phyloP scores from a whole-genome alignment of 2,113 vertebrate species.

The Galemys pyrenaicus region DNA sequence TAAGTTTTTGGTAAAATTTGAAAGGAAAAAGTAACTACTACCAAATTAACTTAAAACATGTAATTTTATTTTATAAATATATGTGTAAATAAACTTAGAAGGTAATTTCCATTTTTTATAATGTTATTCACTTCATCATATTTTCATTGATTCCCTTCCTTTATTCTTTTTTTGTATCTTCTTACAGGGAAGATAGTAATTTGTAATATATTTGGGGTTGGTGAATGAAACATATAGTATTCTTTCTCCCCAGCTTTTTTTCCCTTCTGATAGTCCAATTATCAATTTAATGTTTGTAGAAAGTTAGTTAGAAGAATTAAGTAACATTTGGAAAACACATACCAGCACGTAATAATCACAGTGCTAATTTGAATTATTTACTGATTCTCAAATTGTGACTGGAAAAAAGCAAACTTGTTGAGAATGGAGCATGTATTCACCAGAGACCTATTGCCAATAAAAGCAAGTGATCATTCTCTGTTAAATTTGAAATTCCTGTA shows the following conservation, averaged over 20 bases:
- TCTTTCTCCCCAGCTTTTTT: background rate
- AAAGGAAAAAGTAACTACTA: background rate
- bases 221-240: background rate
- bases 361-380: background rate
- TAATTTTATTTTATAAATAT: background rate
- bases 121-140: background rate
- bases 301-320: background rate
- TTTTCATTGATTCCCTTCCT: background rate
- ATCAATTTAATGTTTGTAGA: background rate
- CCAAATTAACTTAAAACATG: background rate
- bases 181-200: background rate
- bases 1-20: background rate
- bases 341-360: background rate
- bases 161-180: background rate
- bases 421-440: background rate
- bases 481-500: background rate
- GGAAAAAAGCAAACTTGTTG: background rate
- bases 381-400: conserved; percentile 10
- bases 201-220: background rate
- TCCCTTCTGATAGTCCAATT: background rate
- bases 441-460: background rate
- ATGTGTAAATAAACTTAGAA: background rate
- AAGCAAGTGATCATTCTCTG: background rate
- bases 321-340: background rate
- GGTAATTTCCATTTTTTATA: background rate